phyloP scores from a whole-genome alignment of 1,140 invertebrate species.

The Hydropsyche tenuis region DNA sequence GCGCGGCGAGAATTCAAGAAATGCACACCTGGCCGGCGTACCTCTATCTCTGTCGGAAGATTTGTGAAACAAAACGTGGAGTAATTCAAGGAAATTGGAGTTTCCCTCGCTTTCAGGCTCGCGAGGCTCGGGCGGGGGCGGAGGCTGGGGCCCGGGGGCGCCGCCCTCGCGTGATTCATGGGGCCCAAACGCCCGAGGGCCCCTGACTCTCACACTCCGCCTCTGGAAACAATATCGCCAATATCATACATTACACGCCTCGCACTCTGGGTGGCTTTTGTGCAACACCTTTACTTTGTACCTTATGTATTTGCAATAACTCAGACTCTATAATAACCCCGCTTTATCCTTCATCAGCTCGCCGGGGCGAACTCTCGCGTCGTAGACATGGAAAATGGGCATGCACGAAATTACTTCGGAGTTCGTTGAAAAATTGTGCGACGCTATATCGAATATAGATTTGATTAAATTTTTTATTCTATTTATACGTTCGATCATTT shows the following conservation, averaged over 20 bases:
- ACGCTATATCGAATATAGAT: too few species aligned
- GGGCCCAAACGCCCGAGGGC: slow-evolving; percentile 18
- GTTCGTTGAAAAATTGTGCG: too few species aligned
- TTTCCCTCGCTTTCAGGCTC: slow-evolving; percentile 36
- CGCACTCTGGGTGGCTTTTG: slow-evolving; percentile 6
- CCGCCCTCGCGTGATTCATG: slow-evolving; percentile 48
- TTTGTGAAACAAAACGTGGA: slow-evolving; percentile 54
- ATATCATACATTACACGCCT: slow-evolving; percentile 37
- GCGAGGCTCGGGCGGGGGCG: too few species aligned
- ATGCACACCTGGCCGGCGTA: slow-evolving; percentile 46
- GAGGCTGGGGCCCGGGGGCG: too few species aligned
- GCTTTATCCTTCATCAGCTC: slow-evolving; percentile 18
- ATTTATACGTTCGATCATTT: too few species aligned
- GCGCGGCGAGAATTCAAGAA: slow-evolving; percentile 20
- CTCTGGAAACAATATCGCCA: slow-evolving; percentile 40
- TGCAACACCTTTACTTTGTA: slow-evolving; percentile 18
- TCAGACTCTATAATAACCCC: slow-evolving; percentile 1
- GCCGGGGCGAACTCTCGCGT: too few species aligned
- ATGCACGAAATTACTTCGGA: too few species aligned
- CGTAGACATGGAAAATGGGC: too few species aligned
- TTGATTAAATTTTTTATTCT: too few species aligned
- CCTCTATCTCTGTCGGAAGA: slow-evolving; percentile 48
- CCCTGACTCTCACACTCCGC: slow-evolving; percentile 11
- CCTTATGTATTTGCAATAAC: slow-evolving; percentile 11
- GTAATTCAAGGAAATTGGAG: slow-evolving; percentile 53